Percentiles rank a stretch among this genome's conserved stretches.
phyloP scores from a whole-genome alignment of 1,140 invertebrate genomes.

The Episyrphus balteatus region DNA sequence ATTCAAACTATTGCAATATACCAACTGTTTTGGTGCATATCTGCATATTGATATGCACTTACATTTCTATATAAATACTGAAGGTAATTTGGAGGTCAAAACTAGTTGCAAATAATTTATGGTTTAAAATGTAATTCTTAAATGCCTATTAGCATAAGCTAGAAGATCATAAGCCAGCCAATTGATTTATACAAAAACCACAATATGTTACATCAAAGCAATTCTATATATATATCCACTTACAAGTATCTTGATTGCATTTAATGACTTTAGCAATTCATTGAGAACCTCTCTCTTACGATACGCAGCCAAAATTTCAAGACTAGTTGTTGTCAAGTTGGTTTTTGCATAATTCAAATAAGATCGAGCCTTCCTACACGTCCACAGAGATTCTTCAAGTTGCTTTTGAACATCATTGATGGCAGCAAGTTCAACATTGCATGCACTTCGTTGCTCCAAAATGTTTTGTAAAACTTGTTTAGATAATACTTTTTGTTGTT shows the following conservation, averaged over 20 bases:
- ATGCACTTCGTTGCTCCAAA: conserved; percentile 74
- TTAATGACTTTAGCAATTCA: conserved; percentile 63
- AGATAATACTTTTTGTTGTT: conserved; percentile 75
- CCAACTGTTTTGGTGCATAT: no score
- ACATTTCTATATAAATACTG: no score
- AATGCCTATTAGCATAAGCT: no score
- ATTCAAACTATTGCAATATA: no score
- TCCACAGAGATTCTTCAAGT: conserved; percentile 55
- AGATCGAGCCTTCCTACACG: conserved; percentile 57
- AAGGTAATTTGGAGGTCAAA: no score
- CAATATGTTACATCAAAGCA: no score
- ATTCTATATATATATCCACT: no score
- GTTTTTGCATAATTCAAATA: conserved; percentile 62
- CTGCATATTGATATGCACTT: no score
- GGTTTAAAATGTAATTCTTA: no score
- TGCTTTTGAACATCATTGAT: conserved; percentile 62
- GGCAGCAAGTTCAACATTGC: conserved; percentile 70
- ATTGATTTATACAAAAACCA: no score
- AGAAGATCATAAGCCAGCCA: no score
- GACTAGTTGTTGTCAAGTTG: conserved; percentile 71
- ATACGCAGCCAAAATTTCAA: conserved; percentile 80
- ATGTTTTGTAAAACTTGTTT: conserved; percentile 85
- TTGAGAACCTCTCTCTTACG: conserved; percentile 70
- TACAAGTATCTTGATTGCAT: conserved; percentile 66
- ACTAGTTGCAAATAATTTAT: no score